Conservation (phyloP, 2,113 vertebrate species). For the Oenanthe oenanthe region DNA sequence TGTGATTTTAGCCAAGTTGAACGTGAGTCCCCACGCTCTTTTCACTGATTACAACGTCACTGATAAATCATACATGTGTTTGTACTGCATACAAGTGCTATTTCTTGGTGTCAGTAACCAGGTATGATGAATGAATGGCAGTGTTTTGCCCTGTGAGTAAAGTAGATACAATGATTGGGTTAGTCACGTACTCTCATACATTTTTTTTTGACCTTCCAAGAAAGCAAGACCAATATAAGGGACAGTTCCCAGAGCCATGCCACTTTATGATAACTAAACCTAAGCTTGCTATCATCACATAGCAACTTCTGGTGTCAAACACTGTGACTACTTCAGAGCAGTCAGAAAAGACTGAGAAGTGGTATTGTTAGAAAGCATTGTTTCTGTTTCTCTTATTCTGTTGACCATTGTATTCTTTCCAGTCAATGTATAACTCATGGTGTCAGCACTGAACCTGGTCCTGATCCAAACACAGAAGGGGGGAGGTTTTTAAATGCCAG, state of each 20-base stretch:
- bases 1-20: neutral
- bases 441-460: neutral
- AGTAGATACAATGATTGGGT: neutral
- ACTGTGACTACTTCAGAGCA: neutral
- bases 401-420: neutral
- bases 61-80: neutral
- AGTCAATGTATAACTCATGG: neutral
- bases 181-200: neutral
- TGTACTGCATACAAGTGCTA: neutral
- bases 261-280: neutral
- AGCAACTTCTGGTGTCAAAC: constrained; percentile 3
- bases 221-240: neutral
- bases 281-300: neutral
- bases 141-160: neutral
- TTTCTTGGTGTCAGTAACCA: neutral
- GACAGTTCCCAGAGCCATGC: neutral
- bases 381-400: neutral
- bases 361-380: neutral
- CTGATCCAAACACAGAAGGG: neutral
- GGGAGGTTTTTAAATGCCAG: constrained; percentile 19
- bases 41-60: neutral
- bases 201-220: neutral
- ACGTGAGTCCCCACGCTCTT: fast-evolving
- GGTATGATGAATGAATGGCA: neutral
- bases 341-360: neutral